Conservation (phyloP, 2,888 invertebrate genomes). For the Miltochrista miniata region DNA sequence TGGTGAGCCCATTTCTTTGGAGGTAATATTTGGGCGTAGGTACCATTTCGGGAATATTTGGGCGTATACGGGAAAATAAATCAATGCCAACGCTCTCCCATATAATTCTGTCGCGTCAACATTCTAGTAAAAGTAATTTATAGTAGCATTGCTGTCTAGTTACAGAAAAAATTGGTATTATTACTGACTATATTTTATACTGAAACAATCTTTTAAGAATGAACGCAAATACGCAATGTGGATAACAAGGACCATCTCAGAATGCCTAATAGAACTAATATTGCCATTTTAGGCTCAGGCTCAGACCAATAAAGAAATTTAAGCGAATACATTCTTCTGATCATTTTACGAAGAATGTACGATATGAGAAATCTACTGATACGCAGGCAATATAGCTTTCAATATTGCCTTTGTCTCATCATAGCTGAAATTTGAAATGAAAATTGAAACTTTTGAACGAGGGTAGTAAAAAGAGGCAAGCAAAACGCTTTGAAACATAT, state of each 20-base stretch:
- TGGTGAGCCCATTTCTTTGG: conserved; percentile 16
- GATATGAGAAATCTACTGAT: conserved; percentile 47
- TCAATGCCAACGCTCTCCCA: conserved; percentile 28
- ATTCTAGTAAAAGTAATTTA: conserved; percentile 36
- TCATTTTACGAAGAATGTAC: conserved; percentile 50
- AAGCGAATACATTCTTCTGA: conserved; percentile 42
- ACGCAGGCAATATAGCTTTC: conserved; percentile 35
- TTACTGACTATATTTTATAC: conserved; percentile 4
- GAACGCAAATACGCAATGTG: neutral
- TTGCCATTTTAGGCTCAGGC: conserved; percentile 42
- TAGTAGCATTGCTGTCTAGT: conserved; percentile 21
- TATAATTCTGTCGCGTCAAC: conserved; percentile 29
- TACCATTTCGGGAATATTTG: no score
- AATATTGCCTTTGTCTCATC: conserved; percentile 23
- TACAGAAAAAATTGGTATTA: no score
- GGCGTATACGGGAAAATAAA: conserved; percentile 32
- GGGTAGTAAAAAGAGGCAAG: no score
- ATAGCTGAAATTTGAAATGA: neutral
- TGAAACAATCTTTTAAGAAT: conserved; percentile 5
- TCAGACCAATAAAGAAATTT: no score
- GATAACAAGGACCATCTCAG: conserved; percentile 46
- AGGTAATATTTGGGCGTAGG: conserved; percentile 17
- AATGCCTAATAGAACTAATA: conserved; percentile 54
- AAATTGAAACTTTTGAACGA: no score
- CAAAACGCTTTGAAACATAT: no score